Percentiles rank a stretch among this genome's conserved stretches.
phyloP scores from a whole-genome alignment of 2,888 invertebrate genomes.

The Thereva unica region DNA sequence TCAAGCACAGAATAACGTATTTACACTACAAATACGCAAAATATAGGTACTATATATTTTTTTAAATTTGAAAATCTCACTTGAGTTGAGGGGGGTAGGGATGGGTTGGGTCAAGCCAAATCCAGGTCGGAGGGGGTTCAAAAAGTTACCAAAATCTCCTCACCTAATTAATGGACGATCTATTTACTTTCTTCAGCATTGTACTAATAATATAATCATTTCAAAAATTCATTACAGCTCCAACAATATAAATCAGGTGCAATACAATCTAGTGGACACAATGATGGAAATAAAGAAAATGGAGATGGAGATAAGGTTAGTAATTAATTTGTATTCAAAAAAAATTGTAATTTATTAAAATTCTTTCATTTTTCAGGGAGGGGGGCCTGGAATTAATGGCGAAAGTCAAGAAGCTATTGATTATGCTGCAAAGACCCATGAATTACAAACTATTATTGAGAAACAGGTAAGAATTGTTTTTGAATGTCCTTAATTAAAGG shows the following conservation, averaged over 20 bases:
- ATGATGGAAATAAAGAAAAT: constrained; percentile 76
- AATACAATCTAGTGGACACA: constrained; percentile 62
- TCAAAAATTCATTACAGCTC: constrained; percentile 62
- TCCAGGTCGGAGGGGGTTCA: no score
- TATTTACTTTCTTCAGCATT: not conserved
- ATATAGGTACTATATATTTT: no score
- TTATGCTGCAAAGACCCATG: constrained; percentile 66
- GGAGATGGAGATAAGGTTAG: constrained; percentile 65
- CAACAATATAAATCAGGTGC: constrained; percentile 81
- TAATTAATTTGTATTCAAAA: constrained; percentile 2
- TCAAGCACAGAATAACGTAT: no score
- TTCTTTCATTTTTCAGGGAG: constrained; percentile 41
- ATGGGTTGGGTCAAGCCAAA: no score
- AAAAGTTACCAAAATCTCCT: no score
- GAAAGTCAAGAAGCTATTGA: constrained; percentile 55
- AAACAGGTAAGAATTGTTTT: constrained; percentile 72
- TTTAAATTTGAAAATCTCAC: no score
- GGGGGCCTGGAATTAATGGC: constrained; percentile 53
- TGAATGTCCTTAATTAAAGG: no score
- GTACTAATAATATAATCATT: constrained; percentile 18
- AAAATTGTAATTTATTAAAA: constrained; percentile 3
- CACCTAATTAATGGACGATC: no score
- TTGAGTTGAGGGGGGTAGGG: no score
- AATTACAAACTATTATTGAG: constrained; percentile 83
- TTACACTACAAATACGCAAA: no score